Evolutionary conservation across 2,797 vertebrate species (phyloP), one percentile per base, ranked within the genome.

Genomic region (Todus mexicanus): DNA sequence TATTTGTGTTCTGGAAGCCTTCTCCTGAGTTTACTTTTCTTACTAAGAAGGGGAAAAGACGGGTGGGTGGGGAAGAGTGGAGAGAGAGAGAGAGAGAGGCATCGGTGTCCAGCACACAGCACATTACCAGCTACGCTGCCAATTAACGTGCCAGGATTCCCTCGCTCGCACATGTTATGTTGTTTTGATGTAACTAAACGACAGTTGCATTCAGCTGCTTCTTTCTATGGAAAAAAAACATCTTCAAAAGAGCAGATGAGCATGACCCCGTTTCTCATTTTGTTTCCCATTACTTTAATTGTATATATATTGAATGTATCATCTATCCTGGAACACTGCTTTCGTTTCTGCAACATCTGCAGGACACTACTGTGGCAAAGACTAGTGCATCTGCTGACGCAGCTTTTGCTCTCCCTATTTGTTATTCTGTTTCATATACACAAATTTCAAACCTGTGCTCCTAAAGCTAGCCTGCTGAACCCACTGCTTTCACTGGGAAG

Each of bases 171-270:
- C 89, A 96, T 95, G 94, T 95, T 94, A 63, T 53, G 80, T 89
- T 97, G 94, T 94, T 97, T 96, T 94, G 80, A 87, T 93, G 72
- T 82, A 97, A 83, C 90, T 75, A 43, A 95, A 92, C 0, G 42
- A 87, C 94, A 94, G 87, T 96, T 93, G 91, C 84, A 53, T 93
- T 96, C 96, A 97, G 94, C 96, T 96, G 94, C 92, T 96, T 80
- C 61, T 92, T 96, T 95, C 89, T 83, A 87, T 89, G 94, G 94
- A 94, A 96, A 96, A 96, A 96, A 95, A 90, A 54, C 29, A 76
- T 95, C 93, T 94, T 97, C 94, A 97, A 91, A 96, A 93, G 94
- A 89, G 80, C 84, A 86, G 69, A 96, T 95, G 92, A 95, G 88
- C 33, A 0, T 87, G 91, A 96, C 92, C 94, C 91, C 81, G 17